phyloP scores from a whole-genome alignment of 2,797 vertebrate genomes.

The Premnoplex brunnescens region DNA sequence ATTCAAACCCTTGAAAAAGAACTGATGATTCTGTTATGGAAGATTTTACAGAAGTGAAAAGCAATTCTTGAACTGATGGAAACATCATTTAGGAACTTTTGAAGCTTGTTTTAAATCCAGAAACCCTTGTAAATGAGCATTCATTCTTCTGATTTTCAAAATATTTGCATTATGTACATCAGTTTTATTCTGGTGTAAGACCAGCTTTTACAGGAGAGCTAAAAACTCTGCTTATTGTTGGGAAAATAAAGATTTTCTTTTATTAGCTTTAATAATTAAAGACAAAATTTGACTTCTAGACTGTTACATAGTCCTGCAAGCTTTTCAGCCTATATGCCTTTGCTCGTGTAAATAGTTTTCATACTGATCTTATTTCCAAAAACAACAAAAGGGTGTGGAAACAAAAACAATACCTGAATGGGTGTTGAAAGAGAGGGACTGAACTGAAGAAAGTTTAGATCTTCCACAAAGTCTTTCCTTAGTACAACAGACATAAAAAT shows the following conservation, averaged over 20 bases:
- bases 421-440: background rate
- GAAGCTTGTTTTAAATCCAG: background rate
- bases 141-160: background rate
- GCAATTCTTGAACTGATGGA: background rate
- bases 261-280: background rate
- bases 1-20: background rate
- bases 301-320: background rate
- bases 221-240: rapidly evolving
- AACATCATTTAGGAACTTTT: background rate
- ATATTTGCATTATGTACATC: background rate
- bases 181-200: background rate
- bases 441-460: background rate
- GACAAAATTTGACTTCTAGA: background rate
- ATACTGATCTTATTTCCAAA: background rate
- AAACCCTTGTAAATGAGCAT: background rate
- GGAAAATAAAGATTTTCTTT: background rate
- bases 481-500: background rate
- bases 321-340: background rate
- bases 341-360: background rate
- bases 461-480: background rate
- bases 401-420: background rate
- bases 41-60: background rate
- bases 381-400: background rate
- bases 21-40: background rate
- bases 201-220: background rate